A percentile compares a stretch with the other conserved stretches of the same genome.
Conservation (phyloP, 1,140 invertebrate genomes). For the Brachionus manjavacas region DNA sequence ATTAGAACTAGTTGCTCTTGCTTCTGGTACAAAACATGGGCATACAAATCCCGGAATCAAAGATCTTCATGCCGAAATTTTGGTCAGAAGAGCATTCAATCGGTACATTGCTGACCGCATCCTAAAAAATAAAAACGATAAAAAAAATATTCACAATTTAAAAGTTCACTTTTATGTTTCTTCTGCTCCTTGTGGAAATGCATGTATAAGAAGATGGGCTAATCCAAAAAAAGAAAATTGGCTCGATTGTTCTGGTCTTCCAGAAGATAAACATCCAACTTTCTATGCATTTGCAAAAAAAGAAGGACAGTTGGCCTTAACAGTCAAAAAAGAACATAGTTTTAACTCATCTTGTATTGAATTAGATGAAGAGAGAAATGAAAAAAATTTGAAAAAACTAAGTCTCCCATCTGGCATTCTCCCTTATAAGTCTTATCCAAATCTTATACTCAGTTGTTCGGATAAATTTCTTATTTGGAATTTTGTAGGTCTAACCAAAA, state of each 20-base stretch:
- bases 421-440: not conserved
- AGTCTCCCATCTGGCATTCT: not conserved
- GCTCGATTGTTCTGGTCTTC: not conserved
- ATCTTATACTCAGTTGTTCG: not conserved
- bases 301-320: not conserved
- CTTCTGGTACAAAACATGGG: not conserved
- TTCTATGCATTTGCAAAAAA: not conserved
- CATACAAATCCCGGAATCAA: not conserved
- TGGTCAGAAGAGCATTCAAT: not conserved
- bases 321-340: not conserved
- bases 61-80: not conserved
- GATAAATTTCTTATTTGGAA: not conserved
- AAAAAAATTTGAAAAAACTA: not conserved
- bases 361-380: not conserved
- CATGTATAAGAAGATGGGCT: not conserved
- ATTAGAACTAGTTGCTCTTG: not conserved
- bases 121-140: not conserved
- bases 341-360: too few species aligned
- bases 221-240: not conserved
- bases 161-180: not conserved
- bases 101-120: not conserved
- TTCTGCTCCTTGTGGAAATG: not conserved
- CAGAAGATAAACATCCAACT: not conserved
- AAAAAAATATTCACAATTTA: not conserved
- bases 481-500: not conserved